Conservation (phyloP, 2,797 vertebrate species). For the Megaceryle alcyon region DNA sequence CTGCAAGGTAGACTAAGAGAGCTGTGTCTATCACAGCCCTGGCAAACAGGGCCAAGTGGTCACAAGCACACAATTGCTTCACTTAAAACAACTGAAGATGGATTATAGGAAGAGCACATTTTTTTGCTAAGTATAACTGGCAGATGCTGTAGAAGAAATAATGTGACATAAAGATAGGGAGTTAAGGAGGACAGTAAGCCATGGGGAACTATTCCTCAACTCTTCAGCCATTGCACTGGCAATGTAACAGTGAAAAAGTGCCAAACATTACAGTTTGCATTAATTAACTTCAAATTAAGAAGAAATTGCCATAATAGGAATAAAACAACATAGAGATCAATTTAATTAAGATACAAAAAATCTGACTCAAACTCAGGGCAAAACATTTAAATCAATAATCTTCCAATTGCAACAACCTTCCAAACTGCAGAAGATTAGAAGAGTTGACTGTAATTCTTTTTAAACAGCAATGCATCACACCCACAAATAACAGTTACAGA, state of each 20-base stretch:
- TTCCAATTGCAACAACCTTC: neutral
- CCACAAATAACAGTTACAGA: neutral
- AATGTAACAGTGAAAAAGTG: neutral
- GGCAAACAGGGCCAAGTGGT: neutral
- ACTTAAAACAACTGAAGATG: neutral
- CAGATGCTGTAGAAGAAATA: neutral
- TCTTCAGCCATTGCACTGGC: neutral
- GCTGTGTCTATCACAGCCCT: neutral
- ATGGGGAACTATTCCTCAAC: neutral
- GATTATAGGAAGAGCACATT: neutral
- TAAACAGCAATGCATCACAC: neutral
- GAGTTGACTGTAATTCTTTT: neutral
- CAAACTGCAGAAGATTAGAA: neutral
- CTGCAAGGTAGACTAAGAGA: neutral
- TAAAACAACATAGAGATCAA: neutral
- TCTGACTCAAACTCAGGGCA: neutral
- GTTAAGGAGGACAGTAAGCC: neutral
- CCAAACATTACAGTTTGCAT: neutral
- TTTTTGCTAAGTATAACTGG: neutral
- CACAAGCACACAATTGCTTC: neutral
- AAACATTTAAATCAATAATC: neutral
- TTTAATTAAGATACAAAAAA: neutral
- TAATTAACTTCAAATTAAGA: neutral
- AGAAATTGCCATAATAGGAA: neutral
- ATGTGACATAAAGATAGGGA: neutral